Evolutionary conservation across 2,888 invertebrate species (phyloP), one percentile per base, ranked within the genome.

Genomic region (Cacoxenus indagator): DNA sequence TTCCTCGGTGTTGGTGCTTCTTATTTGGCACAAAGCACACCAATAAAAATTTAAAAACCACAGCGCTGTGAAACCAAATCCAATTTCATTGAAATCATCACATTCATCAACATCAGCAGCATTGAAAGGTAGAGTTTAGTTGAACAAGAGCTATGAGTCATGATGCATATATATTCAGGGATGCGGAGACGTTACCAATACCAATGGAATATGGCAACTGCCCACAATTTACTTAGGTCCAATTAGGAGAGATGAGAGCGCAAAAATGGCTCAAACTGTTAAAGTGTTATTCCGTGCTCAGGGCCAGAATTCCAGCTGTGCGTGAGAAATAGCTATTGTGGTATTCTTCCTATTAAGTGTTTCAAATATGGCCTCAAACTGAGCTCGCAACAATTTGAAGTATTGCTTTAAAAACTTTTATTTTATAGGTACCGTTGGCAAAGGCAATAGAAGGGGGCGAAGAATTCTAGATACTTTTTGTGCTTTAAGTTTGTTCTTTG

Each of bases 251-350:
- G 11, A 1, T 24, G 61, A n/a, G 19, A 22, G 24, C 24, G 55
- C 57, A 19, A 57, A 29, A 29, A 29, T 48, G 48, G 54, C 2
- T 54, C 6, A 57, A 29, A 27, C 29, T 26, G 57, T 27, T 29
- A 27, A 57, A 4, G 27, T 1, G 27, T 57, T 8, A 17, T 48
- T 48, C 48, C 17, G 48, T 51, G 37, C 37, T 19, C 22, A 19
- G 51, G 17, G 17, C n/a, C 31, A 4, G 22, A 1, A 14, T 4
- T 4, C 61, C 43, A 31, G 43, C 61, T 24, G 61, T 45, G 61
- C 61, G 61, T 62, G 61, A 45, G 61, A 62, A 62, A 22, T n/a
- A 43, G n/a, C n/a, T n/a, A n/a, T n/a, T n/a, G n/a, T n/a, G n/a
- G n/a, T n/a, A 51, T 51, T 17, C 51, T 51, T 51, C 14, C 45